These are phyloP conservation scores for Pterostichus madidus DNA, from an alignment of 2,888 invertebrate genomes.

Conservation along the genomic window DNA sequence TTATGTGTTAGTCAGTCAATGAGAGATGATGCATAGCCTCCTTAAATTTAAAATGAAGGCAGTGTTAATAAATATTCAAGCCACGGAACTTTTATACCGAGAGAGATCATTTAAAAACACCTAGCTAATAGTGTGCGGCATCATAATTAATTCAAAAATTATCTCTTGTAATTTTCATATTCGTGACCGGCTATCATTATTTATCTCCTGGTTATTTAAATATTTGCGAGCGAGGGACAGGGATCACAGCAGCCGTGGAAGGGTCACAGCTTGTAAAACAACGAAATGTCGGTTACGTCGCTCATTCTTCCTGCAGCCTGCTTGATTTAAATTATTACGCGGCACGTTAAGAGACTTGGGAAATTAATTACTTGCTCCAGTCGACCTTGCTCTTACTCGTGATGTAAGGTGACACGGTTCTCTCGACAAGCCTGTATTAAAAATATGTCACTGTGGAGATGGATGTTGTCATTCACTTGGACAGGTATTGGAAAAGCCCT, in stretches of 20 bases:
- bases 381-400: conserved; percentile 17
- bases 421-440: conserved; percentile 40
- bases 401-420: conserved; percentile 23
- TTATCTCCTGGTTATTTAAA: conserved; percentile 61
- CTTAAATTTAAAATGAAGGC: conserved; percentile 48
- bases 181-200: conserved; percentile 61
- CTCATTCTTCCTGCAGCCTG: conserved; percentile 55
- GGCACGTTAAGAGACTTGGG: conserved; percentile 62
- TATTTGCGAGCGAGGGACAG: conserved; percentile 42
- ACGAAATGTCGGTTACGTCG: conserved; percentile 45
- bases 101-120: conserved; percentile 46
- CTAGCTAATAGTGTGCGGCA: conserved; percentile 36
- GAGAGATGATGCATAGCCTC: conserved; percentile 18
- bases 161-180: conserved; percentile 53
- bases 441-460: conserved; percentile 37
- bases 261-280: conserved; percentile 56
- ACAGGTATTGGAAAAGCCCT: no score
- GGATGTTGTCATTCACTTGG: no score
- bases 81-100: conserved; percentile 1
- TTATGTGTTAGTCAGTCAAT: conserved; percentile 38
- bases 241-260: conserved; percentile 30
- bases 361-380: conserved; percentile 63
- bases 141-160: conserved; percentile 59
- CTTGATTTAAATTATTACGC: conserved; percentile 65
- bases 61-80: conserved; percentile 43